Evolutionary conservation across 1,140 invertebrate species (phyloP).

Genomic region (Grapholita molesta): DNA sequence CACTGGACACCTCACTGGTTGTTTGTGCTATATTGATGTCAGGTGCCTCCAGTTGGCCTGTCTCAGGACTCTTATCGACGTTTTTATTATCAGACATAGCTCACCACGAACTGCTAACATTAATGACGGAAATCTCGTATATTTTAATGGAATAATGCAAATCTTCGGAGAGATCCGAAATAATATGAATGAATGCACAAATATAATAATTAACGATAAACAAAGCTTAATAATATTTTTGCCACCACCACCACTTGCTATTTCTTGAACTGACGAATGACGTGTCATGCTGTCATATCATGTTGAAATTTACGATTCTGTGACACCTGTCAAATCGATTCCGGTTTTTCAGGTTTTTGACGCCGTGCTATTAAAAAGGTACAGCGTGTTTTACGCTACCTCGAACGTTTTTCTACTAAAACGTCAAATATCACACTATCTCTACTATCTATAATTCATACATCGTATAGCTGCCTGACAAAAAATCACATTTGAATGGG

Average conservation of each 20-base stretch:
- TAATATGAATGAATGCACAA: conserved; percentile 12
- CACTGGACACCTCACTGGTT: conserved; percentile 49
- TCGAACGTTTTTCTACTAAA: background rate
- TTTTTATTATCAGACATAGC: conserved; percentile 68
- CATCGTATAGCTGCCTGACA: background rate
- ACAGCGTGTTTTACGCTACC: background rate
- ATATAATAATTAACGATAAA: conserved; percentile 19
- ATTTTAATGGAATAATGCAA: background rate
- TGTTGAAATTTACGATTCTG: conserved; percentile 20
- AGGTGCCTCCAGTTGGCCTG: conserved; percentile 45
- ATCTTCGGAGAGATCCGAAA: conserved; percentile 26
- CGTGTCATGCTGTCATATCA: conserved; percentile 39
- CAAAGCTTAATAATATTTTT: conserved; percentile 44
- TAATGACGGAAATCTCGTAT: conserved; percentile 37
- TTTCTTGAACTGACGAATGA: conserved; percentile 32
- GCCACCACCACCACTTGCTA: conserved; percentile 53
- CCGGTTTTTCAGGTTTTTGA: background rate
- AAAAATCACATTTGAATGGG: conserved; percentile 12
- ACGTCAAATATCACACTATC: background rate
- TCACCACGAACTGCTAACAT: conserved; percentile 53
- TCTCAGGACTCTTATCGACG: conserved; percentile 52
- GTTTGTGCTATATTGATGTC: conserved; percentile 60
- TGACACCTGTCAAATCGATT: background rate
- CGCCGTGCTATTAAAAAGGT: too few relatives aligned
- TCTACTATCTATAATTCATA: too few relatives aligned